phyloP scores from a whole-genome alignment of 2,888 invertebrate genomes.

The Hydriomena furcata region DNA sequence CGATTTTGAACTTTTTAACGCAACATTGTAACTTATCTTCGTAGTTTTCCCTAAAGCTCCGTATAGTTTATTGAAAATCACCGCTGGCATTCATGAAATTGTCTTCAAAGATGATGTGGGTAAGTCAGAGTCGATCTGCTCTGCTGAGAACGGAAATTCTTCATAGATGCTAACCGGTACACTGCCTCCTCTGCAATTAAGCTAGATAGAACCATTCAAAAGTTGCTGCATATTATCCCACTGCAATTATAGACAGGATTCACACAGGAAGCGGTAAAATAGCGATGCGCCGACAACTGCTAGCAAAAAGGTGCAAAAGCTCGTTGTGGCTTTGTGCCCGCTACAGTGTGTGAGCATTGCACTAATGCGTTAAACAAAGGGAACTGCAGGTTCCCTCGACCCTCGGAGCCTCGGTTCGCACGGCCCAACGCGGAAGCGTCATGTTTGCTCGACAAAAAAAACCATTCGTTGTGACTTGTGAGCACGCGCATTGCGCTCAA shows the following conservation, averaged over 20 bases:
- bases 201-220: background rate
- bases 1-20: background rate
- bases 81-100: too few relatives aligned
- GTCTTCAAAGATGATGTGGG: too few relatives aligned
- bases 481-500: conserved; percentile 54
- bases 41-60: background rate
- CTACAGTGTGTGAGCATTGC: conserved; percentile 47
- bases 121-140: too few relatives aligned
- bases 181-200: too few relatives aligned
- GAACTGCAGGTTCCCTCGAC: conserved; percentile 69
- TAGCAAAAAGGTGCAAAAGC: conserved; percentile 28
- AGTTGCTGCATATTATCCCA: background rate
- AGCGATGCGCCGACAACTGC: conserved; percentile 3
- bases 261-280: conserved; percentile 16
- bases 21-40: background rate
- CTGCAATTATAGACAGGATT: conserved; percentile 7
- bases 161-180: too few relatives aligned
- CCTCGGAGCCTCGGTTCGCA: conserved; percentile 64
- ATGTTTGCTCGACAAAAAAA: conserved; percentile 67
- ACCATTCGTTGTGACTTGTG: conserved; percentile 41
- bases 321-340: conserved; percentile 36
- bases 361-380: conserved; percentile 68
- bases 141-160: too few relatives aligned
- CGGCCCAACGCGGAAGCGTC: conserved; percentile 70
- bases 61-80: too few relatives aligned